Evolutionary conservation across 2,888 invertebrate genomes (phyloP).

Genomic region (Chymomyza amoena): DNA sequence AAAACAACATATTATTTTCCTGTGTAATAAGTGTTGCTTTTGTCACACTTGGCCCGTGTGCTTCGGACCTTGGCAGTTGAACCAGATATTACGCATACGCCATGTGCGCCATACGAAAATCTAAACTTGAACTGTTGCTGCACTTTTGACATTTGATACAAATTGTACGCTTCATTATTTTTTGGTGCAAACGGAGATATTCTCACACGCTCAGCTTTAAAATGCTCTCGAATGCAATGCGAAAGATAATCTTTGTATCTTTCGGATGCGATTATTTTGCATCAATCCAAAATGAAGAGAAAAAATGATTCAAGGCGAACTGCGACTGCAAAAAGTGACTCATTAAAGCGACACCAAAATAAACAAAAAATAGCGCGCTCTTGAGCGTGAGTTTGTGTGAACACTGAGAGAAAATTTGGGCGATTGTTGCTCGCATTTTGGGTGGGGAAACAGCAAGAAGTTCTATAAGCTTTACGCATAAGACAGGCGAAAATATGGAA

Average conservation of each 20-base stretch:
- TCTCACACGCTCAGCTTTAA: background rate
- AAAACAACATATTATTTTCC: constrained; percentile 44
- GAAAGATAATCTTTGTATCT: background rate
- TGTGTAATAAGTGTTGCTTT: constrained; percentile 25
- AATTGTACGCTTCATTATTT: background rate
- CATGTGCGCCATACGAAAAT: background rate
- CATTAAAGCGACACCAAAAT: constrained; percentile 30
- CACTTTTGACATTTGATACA: background rate
- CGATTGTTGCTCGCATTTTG: too few relatives aligned
- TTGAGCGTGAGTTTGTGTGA: too few relatives aligned
- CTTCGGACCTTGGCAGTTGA: background rate
- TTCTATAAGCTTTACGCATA: too few relatives aligned
- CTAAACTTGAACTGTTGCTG: background rate
- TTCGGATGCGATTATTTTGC: constrained; percentile 26
- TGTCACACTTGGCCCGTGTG: constrained; percentile 1
- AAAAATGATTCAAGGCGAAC: constrained; percentile 7
- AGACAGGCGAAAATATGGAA: too few relatives aligned
- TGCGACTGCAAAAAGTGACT: constrained; percentile 22
- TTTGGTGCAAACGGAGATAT: background rate
- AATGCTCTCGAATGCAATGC: background rate
- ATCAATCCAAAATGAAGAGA: constrained; percentile 19
- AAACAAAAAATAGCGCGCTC: background rate
- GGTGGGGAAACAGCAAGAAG: too few relatives aligned
- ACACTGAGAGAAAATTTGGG: background rate
- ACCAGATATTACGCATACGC: background rate